These are phyloP conservation scores for Globodera ellingtonae DNA, from an alignment of 1,140 invertebrate genomes.

Conservation along the genomic window DNA sequence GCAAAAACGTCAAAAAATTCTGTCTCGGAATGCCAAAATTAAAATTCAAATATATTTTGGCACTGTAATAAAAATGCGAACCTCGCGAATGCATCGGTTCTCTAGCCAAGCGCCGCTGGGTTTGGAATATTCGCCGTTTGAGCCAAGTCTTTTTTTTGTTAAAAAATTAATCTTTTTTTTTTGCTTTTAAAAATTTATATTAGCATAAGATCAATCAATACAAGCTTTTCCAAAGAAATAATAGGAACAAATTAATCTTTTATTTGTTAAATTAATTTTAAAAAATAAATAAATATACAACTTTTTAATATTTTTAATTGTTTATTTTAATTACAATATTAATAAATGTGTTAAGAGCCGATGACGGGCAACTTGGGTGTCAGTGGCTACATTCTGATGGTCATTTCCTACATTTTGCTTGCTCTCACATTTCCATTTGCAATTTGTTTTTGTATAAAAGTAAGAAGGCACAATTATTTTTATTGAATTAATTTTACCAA, in stretches of 20 bases:
- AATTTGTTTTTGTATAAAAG: conserved; percentile 90
- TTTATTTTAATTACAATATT: no score
- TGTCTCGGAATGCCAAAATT: neutral
- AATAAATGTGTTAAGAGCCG: conserved; percentile 21
- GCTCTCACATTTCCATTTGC: conserved; percentile 89
- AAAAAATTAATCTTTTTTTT: neutral
- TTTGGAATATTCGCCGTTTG: conserved; percentile 10
- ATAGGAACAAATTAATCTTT: no score
- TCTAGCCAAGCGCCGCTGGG: neutral
- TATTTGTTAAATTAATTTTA: no score
- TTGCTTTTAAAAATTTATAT: neutral
- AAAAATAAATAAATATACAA: no score
- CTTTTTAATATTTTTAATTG: no score
- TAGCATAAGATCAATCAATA: no score
- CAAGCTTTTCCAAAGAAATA: no score
- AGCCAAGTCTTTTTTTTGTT: neutral
- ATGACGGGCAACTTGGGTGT: conserved; percentile 33
- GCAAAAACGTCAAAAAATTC: neutral
- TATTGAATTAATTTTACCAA: neutral
- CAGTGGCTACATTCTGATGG: conserved; percentile 29
- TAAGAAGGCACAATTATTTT: conserved; percentile 66
- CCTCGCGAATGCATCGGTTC: neutral
- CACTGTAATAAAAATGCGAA: neutral
- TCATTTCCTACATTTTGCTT: conserved; percentile 74
- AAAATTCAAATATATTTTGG: neutral